Evolutionary conservation across 92 coral and sea anemone species (phyloP).

Genomic region (Anthopleura xanthogrammica): DNA sequence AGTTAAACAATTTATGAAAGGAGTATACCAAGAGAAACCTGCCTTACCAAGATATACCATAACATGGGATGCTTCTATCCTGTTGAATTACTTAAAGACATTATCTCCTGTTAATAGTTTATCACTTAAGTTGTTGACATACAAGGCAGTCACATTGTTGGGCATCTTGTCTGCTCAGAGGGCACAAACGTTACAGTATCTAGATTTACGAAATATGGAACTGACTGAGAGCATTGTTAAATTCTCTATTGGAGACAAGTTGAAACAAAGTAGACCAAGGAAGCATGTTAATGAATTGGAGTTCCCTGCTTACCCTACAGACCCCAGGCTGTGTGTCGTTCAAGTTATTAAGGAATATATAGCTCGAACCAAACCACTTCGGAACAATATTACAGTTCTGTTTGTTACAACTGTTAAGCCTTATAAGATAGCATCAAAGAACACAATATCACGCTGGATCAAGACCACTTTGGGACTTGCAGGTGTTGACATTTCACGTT

Average conservation of each 20-base stretch:
- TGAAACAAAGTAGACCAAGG: conserved; percentile 56
- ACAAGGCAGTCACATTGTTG: conserved; percentile 31
- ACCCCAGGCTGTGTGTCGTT: conserved; percentile 40
- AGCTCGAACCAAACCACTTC: conserved; percentile 29
- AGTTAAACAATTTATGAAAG: conserved; percentile 42
- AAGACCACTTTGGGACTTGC: conserved; percentile 36
- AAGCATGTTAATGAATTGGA: conserved; percentile 41
- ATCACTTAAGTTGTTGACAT: conserved; percentile 43
- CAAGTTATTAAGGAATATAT: conserved; percentile 25
- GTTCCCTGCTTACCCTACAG: conserved; percentile 33
- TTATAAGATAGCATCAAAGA: conserved; percentile 44
- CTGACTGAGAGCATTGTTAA: conserved; percentile 18
- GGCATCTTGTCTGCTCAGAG: conserved; percentile 34
- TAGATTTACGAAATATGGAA: conserved; percentile 38
- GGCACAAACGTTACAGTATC: conserved; percentile 36
- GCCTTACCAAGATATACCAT: conserved; percentile 43
- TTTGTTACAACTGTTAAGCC: conserved; percentile 50
- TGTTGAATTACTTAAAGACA: conserved; percentile 24
- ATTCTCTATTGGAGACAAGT: conserved; percentile 39
- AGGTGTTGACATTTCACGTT: conserved; percentile 35
- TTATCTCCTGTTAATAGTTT: conserved; percentile 20
- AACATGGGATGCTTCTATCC: conserved; percentile 37
- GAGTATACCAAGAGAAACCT: conserved; percentile 50
- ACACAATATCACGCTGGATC: conserved; percentile 57
- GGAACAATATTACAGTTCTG: conserved; percentile 24